Evolutionary conservation across 2,113 vertebrate species (phyloP).

Genomic region (Ctenomys sociabilis): DNA sequence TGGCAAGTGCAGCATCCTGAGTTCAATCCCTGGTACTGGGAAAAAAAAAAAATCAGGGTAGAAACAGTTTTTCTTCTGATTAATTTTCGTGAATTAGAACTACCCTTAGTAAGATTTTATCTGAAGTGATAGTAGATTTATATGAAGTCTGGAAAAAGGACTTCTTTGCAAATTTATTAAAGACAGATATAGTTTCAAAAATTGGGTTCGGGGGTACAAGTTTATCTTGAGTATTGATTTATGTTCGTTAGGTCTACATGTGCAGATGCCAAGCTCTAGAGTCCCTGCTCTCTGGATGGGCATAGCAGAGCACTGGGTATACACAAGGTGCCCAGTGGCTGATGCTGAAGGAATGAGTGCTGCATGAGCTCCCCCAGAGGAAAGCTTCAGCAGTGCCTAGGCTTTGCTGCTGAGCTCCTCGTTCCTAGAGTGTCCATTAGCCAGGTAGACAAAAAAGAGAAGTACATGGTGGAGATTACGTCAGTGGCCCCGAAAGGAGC

Average conservation of each 20-base stretch:
- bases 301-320: neutral
- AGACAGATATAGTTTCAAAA: neutral
- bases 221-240: slow-evolving; percentile 18
- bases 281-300: neutral
- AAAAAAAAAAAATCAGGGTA: slow-evolving; percentile 44
- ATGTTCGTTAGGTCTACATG: slow-evolving; percentile 10
- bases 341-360: neutral
- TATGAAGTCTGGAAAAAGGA: slow-evolving; percentile 15
- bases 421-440: neutral
- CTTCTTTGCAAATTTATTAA: slow-evolving; percentile 38
- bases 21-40: too few species aligned
- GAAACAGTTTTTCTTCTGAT: slow-evolving; percentile 29
- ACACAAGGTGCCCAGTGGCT: neutral
- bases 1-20: too few species aligned
- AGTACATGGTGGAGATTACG: neutral
- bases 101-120: slow-evolving; percentile 31
- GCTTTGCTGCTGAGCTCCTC: neutral
- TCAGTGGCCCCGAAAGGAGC: neutral
- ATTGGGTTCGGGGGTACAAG: neutral
- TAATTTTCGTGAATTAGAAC: neutral
- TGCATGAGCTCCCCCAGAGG: neutral
- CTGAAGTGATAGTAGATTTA: slow-evolving; percentile 25
- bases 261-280: slow-evolving; percentile 35
- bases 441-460: neutral
- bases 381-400: neutral